phyloP scores from a whole-genome alignment of 2,797 vertebrate species.

The Lepilemur septentrionalis region DNA sequence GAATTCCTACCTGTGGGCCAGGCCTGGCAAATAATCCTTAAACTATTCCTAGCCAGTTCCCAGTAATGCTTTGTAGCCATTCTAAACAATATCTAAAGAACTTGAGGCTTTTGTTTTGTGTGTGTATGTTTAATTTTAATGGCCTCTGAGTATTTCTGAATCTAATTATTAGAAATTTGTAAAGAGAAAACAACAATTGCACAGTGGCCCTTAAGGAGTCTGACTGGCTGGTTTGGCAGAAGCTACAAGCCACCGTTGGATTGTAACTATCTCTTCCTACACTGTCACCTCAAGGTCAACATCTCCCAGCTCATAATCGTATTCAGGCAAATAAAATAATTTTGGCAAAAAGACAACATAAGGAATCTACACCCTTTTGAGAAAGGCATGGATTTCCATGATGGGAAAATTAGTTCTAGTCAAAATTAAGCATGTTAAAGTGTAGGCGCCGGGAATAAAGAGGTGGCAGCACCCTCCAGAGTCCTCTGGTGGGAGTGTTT shows the following conservation, averaged over 20 bases:
- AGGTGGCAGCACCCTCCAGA: not conserved
- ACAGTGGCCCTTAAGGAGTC: not conserved
- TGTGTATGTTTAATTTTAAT: conserved; percentile 23
- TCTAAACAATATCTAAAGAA: conserved; percentile 16
- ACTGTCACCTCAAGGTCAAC: not conserved
- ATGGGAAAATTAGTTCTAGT: not conserved
- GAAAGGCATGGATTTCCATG: not conserved
- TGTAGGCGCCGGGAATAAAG: not conserved
- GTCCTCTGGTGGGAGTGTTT: not conserved
- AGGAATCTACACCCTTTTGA: not conserved
- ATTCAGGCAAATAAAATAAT: conserved; percentile 6
- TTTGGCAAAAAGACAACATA: not conserved
- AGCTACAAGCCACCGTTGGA: not conserved
- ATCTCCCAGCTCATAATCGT: not conserved
- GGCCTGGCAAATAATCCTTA: not conserved
- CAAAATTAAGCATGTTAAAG: not conserved
- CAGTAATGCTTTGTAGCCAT: not conserved
- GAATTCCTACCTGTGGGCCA: not conserved
- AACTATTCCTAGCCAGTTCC: not conserved
- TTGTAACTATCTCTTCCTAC: not conserved
- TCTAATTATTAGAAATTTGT: conserved; percentile 42
- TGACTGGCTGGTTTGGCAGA: not conserved
- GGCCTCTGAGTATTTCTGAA: conserved; percentile 22
- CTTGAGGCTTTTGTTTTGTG: conserved; percentile 15
- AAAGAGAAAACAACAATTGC: conserved; percentile 2